A percentile compares a stretch with the other conserved stretches of the same genome.
These are phyloP conservation scores for Montipora efflorescens DNA, from an alignment of 64 coral and sea anemone genomes.

Conservation along the genomic window DNA sequence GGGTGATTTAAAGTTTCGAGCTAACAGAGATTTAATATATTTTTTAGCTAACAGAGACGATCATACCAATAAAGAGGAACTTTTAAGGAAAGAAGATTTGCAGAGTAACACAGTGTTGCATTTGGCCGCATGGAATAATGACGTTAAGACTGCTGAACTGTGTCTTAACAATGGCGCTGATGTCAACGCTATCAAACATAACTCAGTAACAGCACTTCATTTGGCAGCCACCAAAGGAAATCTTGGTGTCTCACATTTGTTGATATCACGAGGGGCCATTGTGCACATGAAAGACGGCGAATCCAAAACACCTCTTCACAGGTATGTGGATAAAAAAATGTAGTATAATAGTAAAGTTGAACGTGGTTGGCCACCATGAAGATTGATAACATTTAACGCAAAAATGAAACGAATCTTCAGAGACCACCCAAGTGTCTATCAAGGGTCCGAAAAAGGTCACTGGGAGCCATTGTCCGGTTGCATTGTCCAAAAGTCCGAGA, in stretches of 20 bases:
- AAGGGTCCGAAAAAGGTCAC: too few relatives aligned
- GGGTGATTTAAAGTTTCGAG: too few relatives aligned
- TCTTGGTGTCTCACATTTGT: slow-evolving; percentile 27
- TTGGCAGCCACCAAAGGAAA: slow-evolving; percentile 14
- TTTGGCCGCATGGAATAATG: slow-evolving; percentile 31
- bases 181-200: neutral
- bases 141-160: slow-evolving; percentile 18
- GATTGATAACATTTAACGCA: too few relatives aligned
- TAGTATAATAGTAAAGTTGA: neutral
- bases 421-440: too few relatives aligned
- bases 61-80: slow-evolving; percentile 1
- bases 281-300: slow-evolving; percentile 28
- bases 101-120: slow-evolving; percentile 39
- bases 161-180: slow-evolving; percentile 18
- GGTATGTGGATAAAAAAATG: neutral
- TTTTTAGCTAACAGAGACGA: slow-evolving; percentile 8
- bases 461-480: too few relatives aligned
- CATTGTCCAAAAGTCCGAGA: too few relatives aligned
- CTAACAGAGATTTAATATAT: too few relatives aligned
- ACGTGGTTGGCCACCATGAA: too few relatives aligned
- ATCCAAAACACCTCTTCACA: slow-evolving; percentile 54
- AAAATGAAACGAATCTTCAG: too few relatives aligned
- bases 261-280: slow-evolving; percentile 1
- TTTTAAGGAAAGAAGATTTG: neutral
- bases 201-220: slow-evolving; percentile 3